Evolutionary conservation across 2,797 vertebrate genomes (phyloP).

Genomic region (Cryptoprocta ferox): DNA sequence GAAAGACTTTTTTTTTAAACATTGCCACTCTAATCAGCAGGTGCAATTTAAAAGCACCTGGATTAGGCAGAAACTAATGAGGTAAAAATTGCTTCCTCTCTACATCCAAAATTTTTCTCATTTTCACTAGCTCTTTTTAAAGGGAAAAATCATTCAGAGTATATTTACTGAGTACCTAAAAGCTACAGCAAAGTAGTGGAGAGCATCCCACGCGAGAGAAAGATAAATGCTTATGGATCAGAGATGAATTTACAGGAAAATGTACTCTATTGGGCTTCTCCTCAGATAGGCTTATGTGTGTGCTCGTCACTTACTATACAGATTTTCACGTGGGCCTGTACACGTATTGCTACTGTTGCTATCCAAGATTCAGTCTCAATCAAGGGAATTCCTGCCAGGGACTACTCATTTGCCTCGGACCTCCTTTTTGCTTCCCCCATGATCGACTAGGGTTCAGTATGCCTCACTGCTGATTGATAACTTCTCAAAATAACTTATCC

Average conservation of each 20-base stretch:
- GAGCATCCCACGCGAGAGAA: neutral
- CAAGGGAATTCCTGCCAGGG: neutral
- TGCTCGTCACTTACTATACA: neutral
- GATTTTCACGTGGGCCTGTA: accelerated
- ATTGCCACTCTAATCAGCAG: neutral
- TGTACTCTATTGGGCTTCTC: neutral
- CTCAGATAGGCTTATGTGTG: neutral
- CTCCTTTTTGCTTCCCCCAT: neutral
- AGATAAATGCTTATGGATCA: neutral
- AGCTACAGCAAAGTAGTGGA: neutral
- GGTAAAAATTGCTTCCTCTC: slow-evolving; percentile 54
- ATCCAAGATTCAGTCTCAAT: neutral
- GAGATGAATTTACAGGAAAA: slow-evolving; percentile 18
- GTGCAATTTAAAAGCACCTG: slow-evolving; percentile 30
- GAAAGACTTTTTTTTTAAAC: neutral
- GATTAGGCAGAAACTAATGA: slow-evolving; percentile 61
- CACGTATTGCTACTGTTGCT: neutral
- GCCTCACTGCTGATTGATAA: neutral
- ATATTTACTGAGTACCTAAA: neutral
- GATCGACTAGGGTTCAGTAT: no score
- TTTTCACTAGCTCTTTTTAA: slow-evolving; percentile 27
- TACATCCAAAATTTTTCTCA: neutral
- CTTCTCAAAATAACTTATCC: neutral
- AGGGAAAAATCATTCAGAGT: neutral
- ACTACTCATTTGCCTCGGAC: neutral